Base-by-base conservation (phyloP, 2,113 vertebrate species). In the Mustelus asterias region DNA sequence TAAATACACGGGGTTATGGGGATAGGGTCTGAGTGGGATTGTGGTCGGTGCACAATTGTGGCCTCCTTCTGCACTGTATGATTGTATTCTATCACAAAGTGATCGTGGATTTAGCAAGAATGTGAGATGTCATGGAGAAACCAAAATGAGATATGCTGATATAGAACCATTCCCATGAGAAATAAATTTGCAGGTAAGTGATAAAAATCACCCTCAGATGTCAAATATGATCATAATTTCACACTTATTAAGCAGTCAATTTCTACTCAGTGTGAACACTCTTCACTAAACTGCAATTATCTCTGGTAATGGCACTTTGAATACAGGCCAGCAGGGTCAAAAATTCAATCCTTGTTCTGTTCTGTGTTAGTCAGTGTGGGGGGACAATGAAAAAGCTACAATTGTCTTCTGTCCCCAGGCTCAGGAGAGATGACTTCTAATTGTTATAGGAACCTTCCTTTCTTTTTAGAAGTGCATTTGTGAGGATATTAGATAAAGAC, bases 171-270 rank as follows among this genome's bases (percentile, higher is more conserved):
- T n/a, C 6, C 63, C n/a, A 93, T 93, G 60, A 67, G 89, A 93
- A 37, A 22, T 93, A 93, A 93, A 65, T 37, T 65, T 29, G n/a
- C 60, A 93, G 63, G 60, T 37, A 37, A 37, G 60, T 92, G 88
- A 33, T 92, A 63, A 92, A 90, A 92, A 92, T 60, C n/a, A 92
- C n/a, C 33, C 33, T 41, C 33, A 37, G 60, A 37, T 22, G 16
- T 63, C 88, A 92, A 92, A 92, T 92, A 65, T 67, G n/a, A n/a
- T 37, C 18, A 93, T 20, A 93, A 93, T 65, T 93, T 93, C 33
- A 93, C 60, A 65, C 16, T 93, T 83, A 41, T n/a, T 63, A 92
- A 63, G 13, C n/a, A 63, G 20, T 93, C 33, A 22, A 65, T 93
- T 93, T 10, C 89, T 63, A 22, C 33, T 93, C 6, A 2, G 33